Percentiles rank a stretch among this genome's conserved stretches.
Evolutionary conservation across 2,797 vertebrate genomes (phyloP).

Genomic region (Mycteria americana): DNA sequence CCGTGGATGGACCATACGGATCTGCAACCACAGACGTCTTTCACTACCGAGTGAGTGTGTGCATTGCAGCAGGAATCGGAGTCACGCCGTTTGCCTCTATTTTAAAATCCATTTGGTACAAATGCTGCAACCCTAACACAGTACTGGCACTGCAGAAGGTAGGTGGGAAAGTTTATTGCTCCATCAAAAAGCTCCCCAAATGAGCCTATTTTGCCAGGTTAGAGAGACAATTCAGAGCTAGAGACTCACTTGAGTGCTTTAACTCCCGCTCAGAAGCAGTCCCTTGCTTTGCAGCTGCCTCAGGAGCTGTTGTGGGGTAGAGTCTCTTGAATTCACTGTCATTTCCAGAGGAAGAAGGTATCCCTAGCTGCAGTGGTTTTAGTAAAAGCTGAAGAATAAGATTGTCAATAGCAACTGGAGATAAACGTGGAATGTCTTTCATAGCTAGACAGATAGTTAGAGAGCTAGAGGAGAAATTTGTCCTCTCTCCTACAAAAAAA

Average conservation of each 20-base stretch:
- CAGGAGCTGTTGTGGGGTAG: neutral
- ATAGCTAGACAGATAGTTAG: neutral
- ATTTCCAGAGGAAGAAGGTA: neutral
- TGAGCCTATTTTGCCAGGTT: neutral
- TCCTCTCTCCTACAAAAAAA: neutral
- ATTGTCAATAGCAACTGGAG: neutral
- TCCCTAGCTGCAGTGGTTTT: neutral
- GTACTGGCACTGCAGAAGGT: conserved; percentile 74
- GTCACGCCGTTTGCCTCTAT: conserved; percentile 81
- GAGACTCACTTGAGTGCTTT: neutral
- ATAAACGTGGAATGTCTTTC: neutral
- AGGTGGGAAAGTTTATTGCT: conserved; percentile 25
- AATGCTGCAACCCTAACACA: conserved; percentile 45
- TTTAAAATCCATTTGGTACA: conserved; percentile 80
- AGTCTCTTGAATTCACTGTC: neutral
- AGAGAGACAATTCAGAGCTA: neutral
- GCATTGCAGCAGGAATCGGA: conserved; percentile 80
- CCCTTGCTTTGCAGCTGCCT: neutral
- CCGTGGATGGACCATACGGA: conserved; percentile 80
- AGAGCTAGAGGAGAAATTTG: neutral
- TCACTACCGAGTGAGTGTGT: conserved; percentile 74
- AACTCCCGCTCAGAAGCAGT: neutral
- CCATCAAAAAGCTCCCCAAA: conserved; percentile 1
- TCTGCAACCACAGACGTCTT: conserved; percentile 73
- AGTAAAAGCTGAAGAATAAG: neutral